Percentiles rank a stretch among this genome's conserved stretches.
Evolutionary conservation across 2,888 invertebrate species (phyloP).

Genomic region (Hypomecis atomaria): DNA sequence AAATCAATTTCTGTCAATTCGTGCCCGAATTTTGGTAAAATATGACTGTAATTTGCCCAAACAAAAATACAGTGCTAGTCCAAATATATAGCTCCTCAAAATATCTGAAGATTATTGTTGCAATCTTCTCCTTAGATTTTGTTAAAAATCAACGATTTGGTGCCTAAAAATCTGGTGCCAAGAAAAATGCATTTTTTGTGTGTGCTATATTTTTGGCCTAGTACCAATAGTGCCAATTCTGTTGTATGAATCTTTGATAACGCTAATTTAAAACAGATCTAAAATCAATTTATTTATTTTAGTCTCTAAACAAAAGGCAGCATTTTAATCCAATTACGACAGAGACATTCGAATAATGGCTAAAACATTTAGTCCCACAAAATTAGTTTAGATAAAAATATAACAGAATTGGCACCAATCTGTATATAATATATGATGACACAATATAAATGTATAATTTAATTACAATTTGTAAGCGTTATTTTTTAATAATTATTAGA

Average conservation of each 20-base stretch:
- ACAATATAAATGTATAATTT: conserved; percentile 41
- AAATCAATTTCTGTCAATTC: conserved; percentile 13
- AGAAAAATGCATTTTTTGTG: neutral
- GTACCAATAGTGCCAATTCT: conserved; percentile 7
- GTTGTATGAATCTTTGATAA: neutral
- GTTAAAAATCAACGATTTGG: conserved; percentile 1
- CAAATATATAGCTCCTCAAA: conserved; percentile 19
- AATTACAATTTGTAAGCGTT: conserved; percentile 61
- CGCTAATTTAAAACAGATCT: neutral
- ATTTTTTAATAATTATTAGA: conserved; percentile 50
- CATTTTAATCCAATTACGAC: neutral
- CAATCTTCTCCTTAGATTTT: neutral
- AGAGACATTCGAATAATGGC: neutral
- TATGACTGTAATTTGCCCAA: conserved; percentile 1
- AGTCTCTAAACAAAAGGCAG: neutral
- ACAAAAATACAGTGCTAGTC: neutral
- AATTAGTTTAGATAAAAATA: neutral
- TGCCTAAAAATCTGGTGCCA: conserved; percentile 24
- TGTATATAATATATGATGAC: conserved; percentile 43
- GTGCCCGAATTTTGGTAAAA: neutral
- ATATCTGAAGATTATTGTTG: neutral
- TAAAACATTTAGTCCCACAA: neutral
- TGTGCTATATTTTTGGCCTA: conserved; percentile 17
- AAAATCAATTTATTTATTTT: neutral
- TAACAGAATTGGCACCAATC: conserved; percentile 1